phyloP scores from a whole-genome alignment of 2,888 invertebrate genomes.

The Drosophila ezoana region DNA sequence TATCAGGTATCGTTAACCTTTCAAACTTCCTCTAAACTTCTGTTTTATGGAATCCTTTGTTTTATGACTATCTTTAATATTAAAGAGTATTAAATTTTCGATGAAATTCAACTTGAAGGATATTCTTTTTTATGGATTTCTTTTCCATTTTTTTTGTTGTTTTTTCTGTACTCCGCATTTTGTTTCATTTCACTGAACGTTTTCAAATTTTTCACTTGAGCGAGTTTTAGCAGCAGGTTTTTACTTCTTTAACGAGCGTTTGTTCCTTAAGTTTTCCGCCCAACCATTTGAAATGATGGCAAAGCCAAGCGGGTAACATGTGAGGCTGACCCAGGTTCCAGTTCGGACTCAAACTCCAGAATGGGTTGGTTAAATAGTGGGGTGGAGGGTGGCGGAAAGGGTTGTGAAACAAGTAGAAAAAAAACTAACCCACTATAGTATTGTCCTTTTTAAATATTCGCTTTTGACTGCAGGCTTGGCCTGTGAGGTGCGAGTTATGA shows the following conservation, averaged over 20 bases:
- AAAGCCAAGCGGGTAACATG: slow-evolving; percentile 46
- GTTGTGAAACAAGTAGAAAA: slow-evolving; percentile 11
- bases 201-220: slow-evolving; percentile 72
- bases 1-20: too few relatives aligned
- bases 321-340: slow-evolving; percentile 32
- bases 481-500: slow-evolving; percentile 33
- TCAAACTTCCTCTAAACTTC: too few relatives aligned
- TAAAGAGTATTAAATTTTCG: slow-evolving; percentile 16
- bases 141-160: neutral
- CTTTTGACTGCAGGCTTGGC: slow-evolving; percentile 28
- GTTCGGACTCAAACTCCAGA: slow-evolving; percentile 7
- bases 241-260: slow-evolving; percentile 56
- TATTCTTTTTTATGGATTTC: too few relatives aligned
- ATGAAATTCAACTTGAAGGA: neutral
- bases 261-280: slow-evolving; percentile 20
- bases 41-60: neutral
- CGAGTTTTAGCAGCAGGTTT: slow-evolving; percentile 53
- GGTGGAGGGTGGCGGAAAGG: neutral
- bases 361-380: neutral
- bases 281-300: slow-evolving; percentile 64
- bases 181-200: slow-evolving; percentile 64
- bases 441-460: slow-evolving; percentile 52
- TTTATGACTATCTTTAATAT: neutral
- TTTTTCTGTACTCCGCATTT: slow-evolving; percentile 43
- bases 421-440: slow-evolving; percentile 1